phyloP scores from a whole-genome alignment of 2,113 vertebrate genomes.

The Sylvietta virens region DNA sequence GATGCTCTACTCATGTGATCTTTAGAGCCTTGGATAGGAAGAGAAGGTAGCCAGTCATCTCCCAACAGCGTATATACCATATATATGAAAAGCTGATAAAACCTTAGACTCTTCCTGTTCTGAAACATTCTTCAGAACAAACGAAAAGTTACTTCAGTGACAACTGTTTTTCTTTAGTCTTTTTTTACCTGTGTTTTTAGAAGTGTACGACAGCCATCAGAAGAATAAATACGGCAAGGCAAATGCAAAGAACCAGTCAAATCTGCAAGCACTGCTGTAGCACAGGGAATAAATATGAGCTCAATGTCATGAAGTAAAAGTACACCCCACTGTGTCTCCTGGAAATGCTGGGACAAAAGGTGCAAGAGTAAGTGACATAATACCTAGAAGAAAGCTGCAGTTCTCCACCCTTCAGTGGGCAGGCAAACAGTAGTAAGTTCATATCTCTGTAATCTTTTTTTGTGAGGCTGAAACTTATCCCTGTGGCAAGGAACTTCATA shows the following conservation, averaged over 20 bases:
- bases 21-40: neutral
- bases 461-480: neutral
- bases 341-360: neutral
- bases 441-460: neutral
- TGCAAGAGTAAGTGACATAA: neutral
- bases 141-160: neutral
- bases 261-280: neutral
- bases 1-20: fast-evolving
- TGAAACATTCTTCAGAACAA: neutral
- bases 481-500: neutral
- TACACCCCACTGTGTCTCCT: neutral
- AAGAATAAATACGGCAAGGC: neutral
- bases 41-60: neutral
- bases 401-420: neutral
- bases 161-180: neutral
- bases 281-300: neutral
- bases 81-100: neutral
- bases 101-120: neutral
- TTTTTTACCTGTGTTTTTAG: neutral
- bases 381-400: neutral
- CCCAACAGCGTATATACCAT: neutral
- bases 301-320: constrained; percentile 2
- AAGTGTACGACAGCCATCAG: neutral
- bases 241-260: neutral
- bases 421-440: neutral